These are phyloP conservation scores for Thymelicus lineola DNA, from an alignment of 2,888 invertebrate genomes.

Conservation along the genomic window DNA sequence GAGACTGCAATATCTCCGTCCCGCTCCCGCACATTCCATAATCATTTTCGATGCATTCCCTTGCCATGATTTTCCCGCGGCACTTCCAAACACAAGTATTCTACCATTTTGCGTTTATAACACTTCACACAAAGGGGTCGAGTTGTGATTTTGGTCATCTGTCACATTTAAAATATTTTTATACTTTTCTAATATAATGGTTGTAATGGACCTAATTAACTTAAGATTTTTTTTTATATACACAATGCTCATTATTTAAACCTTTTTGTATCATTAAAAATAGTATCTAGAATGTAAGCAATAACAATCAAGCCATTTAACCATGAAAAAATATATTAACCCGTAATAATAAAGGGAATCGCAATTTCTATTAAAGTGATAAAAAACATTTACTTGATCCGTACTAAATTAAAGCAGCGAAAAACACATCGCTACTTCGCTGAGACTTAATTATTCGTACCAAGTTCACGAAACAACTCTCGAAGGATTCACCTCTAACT, in stretches of 20 bases:
- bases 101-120: slow-evolving; percentile 63
- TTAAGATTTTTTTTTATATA: no score
- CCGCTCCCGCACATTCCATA: slow-evolving; percentile 79
- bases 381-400: slow-evolving; percentile 23
- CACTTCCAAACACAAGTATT: slow-evolving; percentile 65
- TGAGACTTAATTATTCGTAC: slow-evolving; percentile 41
- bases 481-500: slow-evolving; percentile 76
- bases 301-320: background rate
- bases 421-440: slow-evolving; percentile 38
- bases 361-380: slow-evolving; percentile 9
- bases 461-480: slow-evolving; percentile 68
- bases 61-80: slow-evolving; percentile 81
- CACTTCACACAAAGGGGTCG: slow-evolving; percentile 50
- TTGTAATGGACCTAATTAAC: no score
- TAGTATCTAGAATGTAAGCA: no score
- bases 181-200: background rate
- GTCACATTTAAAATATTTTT: slow-evolving; percentile 11
- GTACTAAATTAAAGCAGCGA: slow-evolving; percentile 37
- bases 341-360: slow-evolving; percentile 4
- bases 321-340: background rate
- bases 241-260: no score
- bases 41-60: slow-evolving; percentile 84
- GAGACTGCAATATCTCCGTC: slow-evolving; percentile 79
- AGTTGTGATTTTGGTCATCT: slow-evolving; percentile 42
- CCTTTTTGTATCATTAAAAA: no score